Percentiles rank a stretch among this genome's conserved stretches.
Evolutionary conservation across 2,888 invertebrate genomes (phyloP).

Genomic region (Pollenia angustigena): DNA sequence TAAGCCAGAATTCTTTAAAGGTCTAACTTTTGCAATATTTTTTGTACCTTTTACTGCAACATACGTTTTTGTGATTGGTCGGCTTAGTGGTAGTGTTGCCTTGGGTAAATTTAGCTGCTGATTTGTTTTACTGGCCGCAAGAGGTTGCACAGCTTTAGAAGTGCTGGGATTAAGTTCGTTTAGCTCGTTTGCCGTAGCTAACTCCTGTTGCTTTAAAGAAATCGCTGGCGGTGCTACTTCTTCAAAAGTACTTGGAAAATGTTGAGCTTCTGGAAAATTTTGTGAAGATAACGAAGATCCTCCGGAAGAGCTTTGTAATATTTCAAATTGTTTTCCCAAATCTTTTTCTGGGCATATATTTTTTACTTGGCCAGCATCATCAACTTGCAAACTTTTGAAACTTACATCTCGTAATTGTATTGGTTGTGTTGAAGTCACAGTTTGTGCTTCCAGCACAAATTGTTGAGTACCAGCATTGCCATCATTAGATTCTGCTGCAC

Average conservation of each 20-base stretch:
- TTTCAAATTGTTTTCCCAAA: neutral
- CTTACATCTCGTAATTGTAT: constrained; percentile 30
- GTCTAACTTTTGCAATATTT: constrained; percentile 39
- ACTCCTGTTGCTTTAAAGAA: neutral
- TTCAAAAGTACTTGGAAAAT: constrained; percentile 53
- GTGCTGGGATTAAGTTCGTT: neutral
- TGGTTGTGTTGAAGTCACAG: neutral
- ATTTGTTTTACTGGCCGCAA: neutral
- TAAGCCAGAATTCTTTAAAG: constrained; percentile 36
- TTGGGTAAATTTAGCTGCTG: neutral
- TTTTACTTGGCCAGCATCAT: neutral
- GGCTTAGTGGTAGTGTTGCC: neutral
- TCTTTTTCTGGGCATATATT: neutral
- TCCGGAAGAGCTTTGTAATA: neutral
- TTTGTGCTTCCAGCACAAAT: neutral
- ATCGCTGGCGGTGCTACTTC: neutral
- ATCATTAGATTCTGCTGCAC: constrained; percentile 10
- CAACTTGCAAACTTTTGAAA: neutral
- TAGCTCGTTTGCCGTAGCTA: neutral
- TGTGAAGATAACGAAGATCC: neutral
- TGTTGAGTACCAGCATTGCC: neutral
- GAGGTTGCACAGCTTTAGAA: neutral
- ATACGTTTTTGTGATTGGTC: neutral
- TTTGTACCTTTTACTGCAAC: constrained; percentile 4
- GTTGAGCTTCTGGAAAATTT: constrained; percentile 47